These are phyloP conservation scores for Centroberyx gerrardi DNA, from an alignment of 2,797 vertebrate species.

Conservation along the genomic window DNA sequence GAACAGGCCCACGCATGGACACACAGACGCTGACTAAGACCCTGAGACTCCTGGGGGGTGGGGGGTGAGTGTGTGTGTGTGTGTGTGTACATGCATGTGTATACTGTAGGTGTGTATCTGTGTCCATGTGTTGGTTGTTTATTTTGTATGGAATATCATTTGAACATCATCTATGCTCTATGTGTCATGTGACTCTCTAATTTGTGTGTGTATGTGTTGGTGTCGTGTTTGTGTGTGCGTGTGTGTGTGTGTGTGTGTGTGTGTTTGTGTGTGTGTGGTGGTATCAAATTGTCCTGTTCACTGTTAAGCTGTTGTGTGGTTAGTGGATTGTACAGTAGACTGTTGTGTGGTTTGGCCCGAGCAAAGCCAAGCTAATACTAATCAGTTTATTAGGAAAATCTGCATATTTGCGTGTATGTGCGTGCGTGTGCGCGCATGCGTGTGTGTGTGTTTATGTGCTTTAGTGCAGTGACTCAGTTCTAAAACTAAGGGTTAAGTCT, in stretches of 20 bases:
- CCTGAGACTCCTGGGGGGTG: conserved; percentile 61
- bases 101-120: conserved; percentile 26
- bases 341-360: conserved; percentile 63
- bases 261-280: conserved; percentile 14
- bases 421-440: background rate
- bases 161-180: conserved; percentile 14
- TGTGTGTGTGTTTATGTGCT: conserved; percentile 22
- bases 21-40: conserved; percentile 83
- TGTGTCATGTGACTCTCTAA: background rate
- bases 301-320: conserved; percentile 44
- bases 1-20: conserved; percentile 86
- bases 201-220: background rate
- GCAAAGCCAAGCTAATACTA: conserved; percentile 46
- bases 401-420: conserved; percentile 56
- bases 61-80: conserved; percentile 6
- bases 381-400: conserved; percentile 72
- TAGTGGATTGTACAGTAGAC: conserved; percentile 49
- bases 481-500: conserved; percentile 49
- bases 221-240: conserved; percentile 15
- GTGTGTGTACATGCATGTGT: conserved; percentile 3
- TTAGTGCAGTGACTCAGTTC: conserved; percentile 23
- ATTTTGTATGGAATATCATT: background rate
- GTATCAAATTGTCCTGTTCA: conserved; percentile 29
- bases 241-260: conserved; percentile 13
- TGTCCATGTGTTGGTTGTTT: conserved; percentile 23